Percentiles rank a stretch among this genome's conserved stretches.
Evolutionary conservation across 2,113 vertebrate species (phyloP).

Genomic region (Carettochelys insculpta): DNA sequence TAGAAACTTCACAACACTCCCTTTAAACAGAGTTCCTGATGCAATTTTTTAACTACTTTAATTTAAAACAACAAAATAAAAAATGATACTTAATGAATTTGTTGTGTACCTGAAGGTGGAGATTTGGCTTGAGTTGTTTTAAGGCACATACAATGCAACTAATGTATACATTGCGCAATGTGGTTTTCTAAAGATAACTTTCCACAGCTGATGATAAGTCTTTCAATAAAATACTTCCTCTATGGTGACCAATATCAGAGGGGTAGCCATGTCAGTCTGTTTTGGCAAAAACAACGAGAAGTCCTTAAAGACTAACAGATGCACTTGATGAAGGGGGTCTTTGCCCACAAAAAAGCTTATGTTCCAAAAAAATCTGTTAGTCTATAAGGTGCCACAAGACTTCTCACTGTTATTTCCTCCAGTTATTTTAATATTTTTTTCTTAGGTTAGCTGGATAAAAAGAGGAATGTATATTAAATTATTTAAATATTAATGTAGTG

Average conservation of each 20-base stretch:
- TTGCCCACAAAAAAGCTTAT: too few species aligned
- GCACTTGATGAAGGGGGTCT: too few species aligned
- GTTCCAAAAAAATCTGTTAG: too few species aligned
- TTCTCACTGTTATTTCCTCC: too few species aligned
- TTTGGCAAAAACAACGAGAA: too few species aligned
- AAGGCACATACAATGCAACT: conserved; percentile 78
- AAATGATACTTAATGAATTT: conserved; percentile 37
- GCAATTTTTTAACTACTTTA: conserved; percentile 37
- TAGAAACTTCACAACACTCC: conserved; percentile 62
- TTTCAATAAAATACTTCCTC: conserved; percentile 52
- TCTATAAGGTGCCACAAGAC: too few species aligned
- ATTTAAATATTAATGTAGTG: conserved; percentile 62
- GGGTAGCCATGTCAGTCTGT: too few species aligned
- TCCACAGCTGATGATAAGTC: conserved; percentile 56
- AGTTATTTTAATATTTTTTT: conserved; percentile 68
- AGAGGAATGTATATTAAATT: conserved; percentile 62
- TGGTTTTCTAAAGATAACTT: conserved; percentile 65
- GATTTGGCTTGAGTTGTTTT: conserved; percentile 72
- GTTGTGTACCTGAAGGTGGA: conserved; percentile 60
- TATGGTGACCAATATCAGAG: too few species aligned
- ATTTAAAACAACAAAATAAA: conserved; percentile 38
- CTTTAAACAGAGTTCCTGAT: conserved; percentile 65
- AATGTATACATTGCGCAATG: conserved; percentile 60
- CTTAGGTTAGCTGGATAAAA: conserved; percentile 62
- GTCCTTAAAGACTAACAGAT: too few species aligned